These are phyloP conservation scores for Dolichoris vasculosae DNA, from an alignment of 1,140 invertebrate species.

Conservation along the genomic window DNA sequence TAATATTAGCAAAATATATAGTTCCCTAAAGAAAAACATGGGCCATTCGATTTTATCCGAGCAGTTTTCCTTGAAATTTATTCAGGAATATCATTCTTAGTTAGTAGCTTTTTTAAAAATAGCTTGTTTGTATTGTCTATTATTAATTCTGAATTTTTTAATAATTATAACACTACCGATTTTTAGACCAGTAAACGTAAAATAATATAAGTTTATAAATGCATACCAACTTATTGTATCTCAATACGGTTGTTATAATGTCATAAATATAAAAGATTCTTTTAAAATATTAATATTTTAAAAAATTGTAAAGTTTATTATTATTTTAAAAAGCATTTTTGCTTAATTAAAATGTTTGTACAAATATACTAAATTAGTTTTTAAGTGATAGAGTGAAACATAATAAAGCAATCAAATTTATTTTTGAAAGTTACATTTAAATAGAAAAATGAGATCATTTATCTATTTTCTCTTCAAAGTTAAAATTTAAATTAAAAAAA, in stretches of 20 bases:
- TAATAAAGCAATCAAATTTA: background rate
- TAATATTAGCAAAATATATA: background rate
- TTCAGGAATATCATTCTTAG: constrained; percentile 5
- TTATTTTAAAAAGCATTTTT: too few species aligned
- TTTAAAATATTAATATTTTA: too few species aligned
- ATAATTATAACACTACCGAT: background rate
- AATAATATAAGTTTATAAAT: background rate
- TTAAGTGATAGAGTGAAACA: background rate
- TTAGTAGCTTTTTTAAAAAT: background rate
- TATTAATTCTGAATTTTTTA: constrained; percentile 10
- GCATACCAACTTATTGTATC: too few species aligned
- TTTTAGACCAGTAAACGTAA: background rate
- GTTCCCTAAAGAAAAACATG: background rate
- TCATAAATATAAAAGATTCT: too few species aligned
- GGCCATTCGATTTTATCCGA: background rate
- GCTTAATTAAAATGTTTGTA: too few species aligned
- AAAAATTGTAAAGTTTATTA: too few species aligned
- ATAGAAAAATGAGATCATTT: background rate
- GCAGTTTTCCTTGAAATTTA: constrained; percentile 20
- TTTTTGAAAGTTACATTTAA: background rate
- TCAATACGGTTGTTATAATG: too few species aligned
- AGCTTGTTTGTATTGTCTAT: background rate
- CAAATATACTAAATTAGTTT: too few species aligned
- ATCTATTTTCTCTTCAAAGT: background rate
- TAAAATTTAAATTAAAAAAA: background rate